Evolutionary conservation across 2,888 invertebrate genomes (phyloP), one percentile per base, ranked within the genome.

Genomic region (Meganola albula): DNA sequence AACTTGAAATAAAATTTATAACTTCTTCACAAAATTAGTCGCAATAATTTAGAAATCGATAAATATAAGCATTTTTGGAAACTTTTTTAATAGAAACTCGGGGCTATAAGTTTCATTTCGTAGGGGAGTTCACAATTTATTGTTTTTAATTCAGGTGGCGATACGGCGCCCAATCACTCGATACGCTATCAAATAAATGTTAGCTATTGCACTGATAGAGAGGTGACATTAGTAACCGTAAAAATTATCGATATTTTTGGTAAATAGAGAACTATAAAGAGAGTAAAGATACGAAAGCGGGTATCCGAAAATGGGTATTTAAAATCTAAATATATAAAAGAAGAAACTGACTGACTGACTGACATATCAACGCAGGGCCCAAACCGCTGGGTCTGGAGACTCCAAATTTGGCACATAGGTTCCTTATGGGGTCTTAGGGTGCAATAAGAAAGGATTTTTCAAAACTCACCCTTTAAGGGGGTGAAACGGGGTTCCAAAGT

Each of bases 111-210:
- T 60, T 50, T 55, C 54, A 44, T 46, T 53, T 37, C 32, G 13
- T 27, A 34, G 44, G 47, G 47, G 45, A 31, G 37, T 50, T 43
- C 47, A 55, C 56, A 72, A 82, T 82, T 82, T 82, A 82, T 82
- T 61, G 79, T 75, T 80, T 80, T 82, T 79, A 78, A 82, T 82
- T 77, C 74, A 63, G 66, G 63, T 65, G 69, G 41, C 56, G 53
- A 62, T 55, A 56, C 53, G 52, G 65, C 60, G 59, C 63, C 47
- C 63, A 63, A 71, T 73, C 70, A 68, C 63, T 64, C 60, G 64
- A 53, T 63, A 52, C 68, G 60, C 55, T 60, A 69, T 70, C 69
- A 72, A 71, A 75, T 69, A 69, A 76, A 73, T 70, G 72, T 66
- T 67, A 64, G 68, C 63, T 63, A 62, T 68, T 65, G 64, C 62